Percentiles rank a stretch among this genome's conserved stretches.
phyloP scores from a whole-genome alignment of 2,797 vertebrate species.

The Limosa lapponica region DNA sequence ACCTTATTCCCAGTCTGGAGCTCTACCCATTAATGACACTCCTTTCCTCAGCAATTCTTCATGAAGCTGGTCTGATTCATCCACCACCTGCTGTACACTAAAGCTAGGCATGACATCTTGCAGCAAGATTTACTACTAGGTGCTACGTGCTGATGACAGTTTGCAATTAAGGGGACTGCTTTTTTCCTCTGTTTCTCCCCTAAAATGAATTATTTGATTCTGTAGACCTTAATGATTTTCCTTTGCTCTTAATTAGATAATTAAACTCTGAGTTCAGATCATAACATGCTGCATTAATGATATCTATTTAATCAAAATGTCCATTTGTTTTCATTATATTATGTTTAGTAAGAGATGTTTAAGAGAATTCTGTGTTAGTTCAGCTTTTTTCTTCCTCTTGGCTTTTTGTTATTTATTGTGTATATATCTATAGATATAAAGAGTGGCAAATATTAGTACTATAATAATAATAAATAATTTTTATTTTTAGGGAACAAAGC shows the following conservation, averaged over 20 bases:
- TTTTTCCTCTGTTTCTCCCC: neutral
- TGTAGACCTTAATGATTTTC: constrained; percentile 68
- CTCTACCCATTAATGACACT: neutral
- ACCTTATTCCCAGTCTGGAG: neutral
- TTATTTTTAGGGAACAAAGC: neutral
- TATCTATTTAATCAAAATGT: constrained; percentile 74
- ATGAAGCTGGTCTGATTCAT: neutral
- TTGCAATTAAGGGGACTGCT: neutral
- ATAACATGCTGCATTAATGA: constrained; percentile 72
- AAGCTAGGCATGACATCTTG: neutral
- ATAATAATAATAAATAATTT: neutral
- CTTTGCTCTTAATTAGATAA: constrained; percentile 73
- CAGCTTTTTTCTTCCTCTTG: neutral
- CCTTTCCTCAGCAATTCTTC: neutral
- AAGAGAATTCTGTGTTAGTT: constrained; percentile 32
- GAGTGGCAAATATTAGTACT: neutral
- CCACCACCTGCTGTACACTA: neutral
- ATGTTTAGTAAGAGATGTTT: constrained; percentile 48
- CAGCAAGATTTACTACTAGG: constrained; percentile 23
- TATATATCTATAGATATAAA: neutral
- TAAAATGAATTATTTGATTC: constrained; percentile 72
- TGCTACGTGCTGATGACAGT: neutral
- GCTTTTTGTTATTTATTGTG: neutral
- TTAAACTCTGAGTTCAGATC: constrained; percentile 71
- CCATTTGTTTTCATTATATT: constrained; percentile 71